Evolutionary conservation across 2,888 invertebrate species (phyloP), one percentile per base, ranked within the genome.

Genomic region (Nudaria mundana): DNA sequence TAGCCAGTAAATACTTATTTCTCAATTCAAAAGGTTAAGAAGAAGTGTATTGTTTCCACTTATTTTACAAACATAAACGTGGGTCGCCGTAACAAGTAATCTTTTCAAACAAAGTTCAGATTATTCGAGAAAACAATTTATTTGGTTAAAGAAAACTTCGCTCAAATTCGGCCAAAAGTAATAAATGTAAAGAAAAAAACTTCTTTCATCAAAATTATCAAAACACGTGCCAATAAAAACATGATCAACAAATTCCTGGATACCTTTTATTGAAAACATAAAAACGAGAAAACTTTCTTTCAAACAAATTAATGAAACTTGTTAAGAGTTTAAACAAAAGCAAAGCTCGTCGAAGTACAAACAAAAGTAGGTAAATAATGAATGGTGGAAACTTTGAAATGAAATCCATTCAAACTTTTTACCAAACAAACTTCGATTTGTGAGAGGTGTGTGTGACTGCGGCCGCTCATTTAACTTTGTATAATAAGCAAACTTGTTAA

Each of bases 401-500:
- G 66, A 79, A 60, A 74, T 72, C 66, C 71, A 76, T 78, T 71
- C 66, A 67, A 80, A 79, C 65, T 81, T 79, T 69, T 64, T 65
- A 59, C 66, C 57, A 65, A 67, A 62, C 66, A 65, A 75, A 76
- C 56, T 76, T 68, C 59, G 66, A 65, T 66, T 56, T 52, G 56
- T 44, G 57, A 37, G 32, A 30, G 45, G 34, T 63, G 61, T 63
- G 67, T 52, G 6, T 2, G 20, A 45, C 57, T 63, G 63, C 63
- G 20, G 46, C 57, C 63, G 63, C 63, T 74, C 70, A 76, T 76
- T 74, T 64, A 74, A 77, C 72, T 75, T 48, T 57, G 26, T 48
- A 45, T 44, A 57, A 56, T 20, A n/a, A n/a, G n/a, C n/a, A n/a
- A n/a, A n/a, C n/a, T n/a, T n/a, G n/a, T n/a, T n/a, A n/a, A n/a